A percentile compares a stretch with the other conserved stretches of the same genome.
phyloP scores from a whole-genome alignment of 2,797 vertebrate species.

The Menidia menidia region DNA sequence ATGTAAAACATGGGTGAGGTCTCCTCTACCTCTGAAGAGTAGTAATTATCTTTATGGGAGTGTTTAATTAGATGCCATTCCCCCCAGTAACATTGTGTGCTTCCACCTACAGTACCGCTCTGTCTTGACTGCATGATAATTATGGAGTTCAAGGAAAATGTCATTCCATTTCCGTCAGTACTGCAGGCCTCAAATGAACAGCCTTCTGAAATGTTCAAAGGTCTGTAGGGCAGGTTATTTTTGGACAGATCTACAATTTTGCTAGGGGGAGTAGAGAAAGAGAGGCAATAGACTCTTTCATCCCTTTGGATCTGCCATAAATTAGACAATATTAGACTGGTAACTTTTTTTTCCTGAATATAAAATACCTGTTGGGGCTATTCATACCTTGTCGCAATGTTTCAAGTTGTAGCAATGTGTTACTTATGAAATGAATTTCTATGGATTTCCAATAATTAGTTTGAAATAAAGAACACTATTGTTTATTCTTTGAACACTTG shows the following conservation, averaged over 20 bases:
- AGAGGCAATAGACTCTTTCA: conserved; percentile 47
- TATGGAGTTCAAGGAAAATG: conserved; percentile 61
- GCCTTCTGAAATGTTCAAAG: conserved; percentile 68
- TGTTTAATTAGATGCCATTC: conserved; percentile 75
- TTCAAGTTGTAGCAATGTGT: conserved; percentile 74
- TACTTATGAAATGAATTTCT: conserved; percentile 70
- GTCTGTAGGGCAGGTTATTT: conserved; percentile 61
- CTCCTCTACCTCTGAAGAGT: conserved; percentile 52
- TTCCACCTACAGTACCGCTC: conserved; percentile 46
- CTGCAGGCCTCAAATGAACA: conserved; percentile 72
- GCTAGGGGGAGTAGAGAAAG: conserved; percentile 10
- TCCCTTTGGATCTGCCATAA: conserved; percentile 48
- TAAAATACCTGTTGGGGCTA: conserved; percentile 3
- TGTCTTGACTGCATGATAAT: conserved; percentile 61
- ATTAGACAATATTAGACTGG: conserved; percentile 38
- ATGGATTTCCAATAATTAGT: conserved; percentile 70
- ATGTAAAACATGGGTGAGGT: conserved; percentile 72
- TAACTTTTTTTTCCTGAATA: conserved; percentile 33
- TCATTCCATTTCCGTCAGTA: conserved; percentile 62
- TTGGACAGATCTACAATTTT: conserved; percentile 42
- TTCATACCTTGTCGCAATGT: conserved; percentile 50
- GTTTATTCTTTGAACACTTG: conserved; percentile 64
- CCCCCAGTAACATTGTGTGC: conserved; percentile 53
- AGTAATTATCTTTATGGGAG: conserved; percentile 67
- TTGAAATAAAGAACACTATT: conserved; percentile 79